Evolutionary conservation across 1,140 invertebrate genomes (phyloP), one percentile per base, ranked within the genome.

Genomic region (Laupala kohalensis): DNA sequence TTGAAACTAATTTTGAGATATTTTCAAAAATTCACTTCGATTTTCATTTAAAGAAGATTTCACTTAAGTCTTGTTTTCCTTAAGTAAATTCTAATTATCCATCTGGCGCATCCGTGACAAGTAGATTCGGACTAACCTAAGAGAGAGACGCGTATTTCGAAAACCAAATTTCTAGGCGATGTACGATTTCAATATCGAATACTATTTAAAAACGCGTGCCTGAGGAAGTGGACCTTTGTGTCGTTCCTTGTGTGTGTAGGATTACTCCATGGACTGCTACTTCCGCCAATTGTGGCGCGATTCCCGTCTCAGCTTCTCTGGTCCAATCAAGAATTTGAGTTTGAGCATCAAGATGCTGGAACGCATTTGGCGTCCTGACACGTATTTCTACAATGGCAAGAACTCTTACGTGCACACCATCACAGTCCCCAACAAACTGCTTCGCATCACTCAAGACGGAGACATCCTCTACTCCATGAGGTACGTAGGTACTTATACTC

Each of bases 211-310:
- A n/a, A n/a, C n/a, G n/a, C n/a, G n/a, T n/a, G n/a, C n/a, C n/a
- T n/a, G n/a, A n/a, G n/a, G n/a, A n/a, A n/a, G n/a, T n/a, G n/a
- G 65, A 4, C 65, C 13, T 29, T 6, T 28, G 6, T 26, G 27
- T 29, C 24, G n/a, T 23, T 66, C 5, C 24, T 4, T 53, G 5
- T 62, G 66, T 73, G 74, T 71, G n/a, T 75, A 96, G 94, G 93
- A 94, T 78, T 98, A 97, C 78, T 96, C 94, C 4, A 96, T 97
- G 92, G 95, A 98, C 77, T 96, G 95, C 79, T 98, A 98, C 79
- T 97, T 98, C 78, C 87, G 96, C 9, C 93, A 95, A 79, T 92
- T 90, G 74, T 93, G 93, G 93, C 84, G 90, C 12, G 93, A 96
- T 79, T 85, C 88, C 26, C 85, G 93, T 2, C 82, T 96, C 0